Evolutionary conservation across 2,113 vertebrate genomes (phyloP), one percentile per base, ranked within the genome.

Genomic region (Rhombomys opimus): DNA sequence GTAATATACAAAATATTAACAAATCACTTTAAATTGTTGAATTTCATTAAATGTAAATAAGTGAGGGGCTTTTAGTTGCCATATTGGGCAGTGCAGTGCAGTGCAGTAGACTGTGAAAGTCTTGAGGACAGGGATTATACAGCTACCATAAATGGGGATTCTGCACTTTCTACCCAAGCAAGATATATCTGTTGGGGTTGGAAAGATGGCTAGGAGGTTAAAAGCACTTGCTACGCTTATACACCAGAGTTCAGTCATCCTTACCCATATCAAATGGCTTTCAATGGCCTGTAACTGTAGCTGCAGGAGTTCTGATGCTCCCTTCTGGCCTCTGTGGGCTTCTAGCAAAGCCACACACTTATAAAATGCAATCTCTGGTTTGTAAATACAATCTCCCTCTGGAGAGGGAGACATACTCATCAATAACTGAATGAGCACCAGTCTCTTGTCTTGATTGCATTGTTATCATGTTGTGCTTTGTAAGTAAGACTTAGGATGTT

Each of bases 21-120:
- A 67, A 87, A 17, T 22, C 18, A 59, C 20, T 61, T 41, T 57
- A 57, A 57, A 73, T 88, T 50, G 13, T 87, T 72, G 78, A 68
- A 92, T 70, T n/a, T 52, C 52, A 76, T 81, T 77, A 95, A 87
- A 80, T 67, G 50, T 73, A 78, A 84, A 54, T 87, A 92, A 50
- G 5, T 5, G 13, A 65, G 11, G 52, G 9, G 25, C n/a, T 57
- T 94, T 75, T 87, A 65, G 22, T 32, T 82, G 32, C 4, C 41
- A 30, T 35, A 57, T 15, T 72, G 2, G 3, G 7, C 9, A 87
- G 30, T 11, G 63, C 17, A 30, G 30, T 11, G 63, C 17, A 30
- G 12, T 17, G 5, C 46, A 46, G 12, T 17, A 27, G 25, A 68
- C 12, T 63, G 20, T 30, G 32, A 91, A 7, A 10, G 72, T 95